These are phyloP conservation scores for Miichthys miiuy DNA, from an alignment of 2,797 vertebrate genomes.

Conservation along the genomic window DNA sequence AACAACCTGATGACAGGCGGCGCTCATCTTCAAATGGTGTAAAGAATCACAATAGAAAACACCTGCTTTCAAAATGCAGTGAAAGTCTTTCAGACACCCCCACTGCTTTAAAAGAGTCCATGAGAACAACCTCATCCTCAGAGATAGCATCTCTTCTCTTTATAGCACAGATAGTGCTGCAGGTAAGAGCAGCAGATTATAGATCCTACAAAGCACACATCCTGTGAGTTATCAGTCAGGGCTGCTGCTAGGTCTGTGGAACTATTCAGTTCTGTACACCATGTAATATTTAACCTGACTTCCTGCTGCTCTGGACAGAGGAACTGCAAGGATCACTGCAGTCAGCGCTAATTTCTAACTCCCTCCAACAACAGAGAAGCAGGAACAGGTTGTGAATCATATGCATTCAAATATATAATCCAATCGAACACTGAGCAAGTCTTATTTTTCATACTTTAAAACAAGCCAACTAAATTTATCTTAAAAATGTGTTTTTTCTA, in stretches of 20 bases:
- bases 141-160: slow-evolving; percentile 63
- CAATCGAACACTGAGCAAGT: background rate
- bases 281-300: slow-evolving; percentile 84
- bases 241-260: slow-evolving; percentile 42
- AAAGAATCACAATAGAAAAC: slow-evolving; percentile 48
- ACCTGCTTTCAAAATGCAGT: slow-evolving; percentile 62
- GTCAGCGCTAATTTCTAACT: slow-evolving; percentile 80
- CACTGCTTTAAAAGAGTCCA: slow-evolving; percentile 17
- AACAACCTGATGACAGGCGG: slow-evolving; percentile 27
- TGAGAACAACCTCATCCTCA: slow-evolving; percentile 39
- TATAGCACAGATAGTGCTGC: slow-evolving; percentile 43
- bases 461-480: background rate
- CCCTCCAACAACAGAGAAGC: slow-evolving; percentile 21
- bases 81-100: slow-evolving; percentile 54
- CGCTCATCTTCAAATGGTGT: slow-evolving; percentile 38
- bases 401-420: slow-evolving; percentile 6
- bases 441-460: background rate
- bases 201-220: slow-evolving; percentile 49
- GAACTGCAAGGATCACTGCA: slow-evolving; percentile 54
- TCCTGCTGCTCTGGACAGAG: slow-evolving; percentile 74
- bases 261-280: slow-evolving; percentile 28
- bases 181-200: slow-evolving; percentile 48
- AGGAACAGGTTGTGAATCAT: slow-evolving; percentile 4
- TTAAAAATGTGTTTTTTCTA: background rate
- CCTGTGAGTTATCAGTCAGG: slow-evolving; percentile 50